Evolutionary conservation across 2,888 invertebrate species (phyloP).

Genomic region (Labia minor): DNA sequence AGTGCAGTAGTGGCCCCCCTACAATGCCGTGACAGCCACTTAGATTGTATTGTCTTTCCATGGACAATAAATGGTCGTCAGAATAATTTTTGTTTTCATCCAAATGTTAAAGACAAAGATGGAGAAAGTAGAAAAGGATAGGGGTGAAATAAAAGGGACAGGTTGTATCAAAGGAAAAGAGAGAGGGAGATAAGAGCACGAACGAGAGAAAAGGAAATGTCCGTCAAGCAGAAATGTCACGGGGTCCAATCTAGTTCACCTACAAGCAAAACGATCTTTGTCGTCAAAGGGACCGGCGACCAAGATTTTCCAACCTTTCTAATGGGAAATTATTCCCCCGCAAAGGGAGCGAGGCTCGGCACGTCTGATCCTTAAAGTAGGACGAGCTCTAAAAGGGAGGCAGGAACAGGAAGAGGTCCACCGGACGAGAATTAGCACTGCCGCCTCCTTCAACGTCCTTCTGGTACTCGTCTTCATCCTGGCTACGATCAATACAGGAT

Average conservation of each 20-base stretch:
- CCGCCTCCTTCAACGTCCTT: not conserved
- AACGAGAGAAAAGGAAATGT: constrained; percentile 7
- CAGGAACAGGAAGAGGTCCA: not conserved
- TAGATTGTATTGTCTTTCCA: constrained; percentile 1
- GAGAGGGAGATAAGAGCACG: not conserved
- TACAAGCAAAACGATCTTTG: not conserved
- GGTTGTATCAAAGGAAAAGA: constrained; percentile 1
- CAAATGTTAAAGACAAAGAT: constrained; percentile 13
- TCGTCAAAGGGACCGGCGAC: not conserved
- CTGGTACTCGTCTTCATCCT: not conserved
- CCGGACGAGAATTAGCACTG: constrained; percentile 7
- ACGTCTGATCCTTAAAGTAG: not conserved
- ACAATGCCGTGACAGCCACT: not conserved
- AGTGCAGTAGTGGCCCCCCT: not conserved
- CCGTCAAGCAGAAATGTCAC: constrained; percentile 13
- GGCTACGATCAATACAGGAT: constrained; percentile 3
- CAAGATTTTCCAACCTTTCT: not conserved
- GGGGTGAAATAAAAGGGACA: not conserved
- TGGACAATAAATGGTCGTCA: not conserved
- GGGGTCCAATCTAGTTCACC: constrained; percentile 13
- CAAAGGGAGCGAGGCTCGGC: not conserved
- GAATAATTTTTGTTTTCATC: constrained; percentile 3
- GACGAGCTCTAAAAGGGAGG: not conserved
- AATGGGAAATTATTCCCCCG: not conserved
- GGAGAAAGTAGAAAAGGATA: not conserved